A percentile compares a stretch with the other conserved stretches of the same genome.
Conservation (phyloP, 1,140 invertebrate species). For the Drosophila sechellia region DNA sequence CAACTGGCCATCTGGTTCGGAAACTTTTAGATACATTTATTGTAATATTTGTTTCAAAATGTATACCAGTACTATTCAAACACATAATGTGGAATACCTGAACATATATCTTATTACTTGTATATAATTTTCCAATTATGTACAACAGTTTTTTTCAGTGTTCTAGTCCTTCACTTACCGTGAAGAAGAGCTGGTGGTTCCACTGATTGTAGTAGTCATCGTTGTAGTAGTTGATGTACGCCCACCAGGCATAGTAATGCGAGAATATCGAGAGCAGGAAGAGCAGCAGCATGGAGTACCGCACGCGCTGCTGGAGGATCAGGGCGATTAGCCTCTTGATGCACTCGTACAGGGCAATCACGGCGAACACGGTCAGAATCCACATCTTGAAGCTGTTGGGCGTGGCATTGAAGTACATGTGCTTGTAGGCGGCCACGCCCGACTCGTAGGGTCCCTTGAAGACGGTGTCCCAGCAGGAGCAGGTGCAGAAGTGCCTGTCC, state of each 20-base stretch:
- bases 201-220: slow-evolving; percentile 92
- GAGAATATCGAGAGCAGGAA: slow-evolving; percentile 90
- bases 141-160: background rate
- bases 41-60: no score
- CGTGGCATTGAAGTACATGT: slow-evolving; percentile 94
- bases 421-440: slow-evolving; percentile 90
- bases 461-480: slow-evolving; percentile 92
- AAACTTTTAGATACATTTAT: no score
- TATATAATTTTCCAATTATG: no score
- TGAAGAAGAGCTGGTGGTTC: slow-evolving; percentile 91
- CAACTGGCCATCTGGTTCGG: no score
- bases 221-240: slow-evolving; percentile 93
- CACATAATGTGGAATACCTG: background rate
- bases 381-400: slow-evolving; percentile 91
- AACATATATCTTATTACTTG: no score
- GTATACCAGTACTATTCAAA: no score
- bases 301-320: slow-evolving; percentile 86
- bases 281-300: slow-evolving; percentile 89
- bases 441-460: slow-evolving; percentile 93
- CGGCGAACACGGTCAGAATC: slow-evolving; percentile 88
- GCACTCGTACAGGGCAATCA: slow-evolving; percentile 90
- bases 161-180: slow-evolving; percentile 77
- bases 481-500: slow-evolving; percentile 89
- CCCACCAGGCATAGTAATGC: slow-evolving; percentile 94
- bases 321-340: slow-evolving; percentile 88